Conservation (phyloP, 37 sponge, comb jelly and placozoan species). For the Theonella swinhoei region DNA sequence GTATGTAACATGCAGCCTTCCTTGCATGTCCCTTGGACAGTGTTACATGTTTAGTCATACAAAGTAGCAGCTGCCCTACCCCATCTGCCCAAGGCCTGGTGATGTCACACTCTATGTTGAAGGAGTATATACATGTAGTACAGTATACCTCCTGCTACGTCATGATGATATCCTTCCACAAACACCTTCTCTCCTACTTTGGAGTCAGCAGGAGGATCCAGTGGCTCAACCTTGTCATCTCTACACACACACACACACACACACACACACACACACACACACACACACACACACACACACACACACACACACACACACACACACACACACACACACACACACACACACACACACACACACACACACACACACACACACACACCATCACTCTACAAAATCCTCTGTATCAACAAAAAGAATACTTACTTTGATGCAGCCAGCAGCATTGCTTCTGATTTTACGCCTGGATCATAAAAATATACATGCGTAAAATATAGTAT, state of each 20-base stretch:
- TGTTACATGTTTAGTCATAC: no score
- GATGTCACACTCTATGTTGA: no score
- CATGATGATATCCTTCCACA: constrained; percentile 73
- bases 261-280: background rate
- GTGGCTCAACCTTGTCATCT: constrained; percentile 74
- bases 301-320: background rate
- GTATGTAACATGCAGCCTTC: no score
- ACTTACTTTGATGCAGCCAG: constrained; percentile 75
- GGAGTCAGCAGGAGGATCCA: constrained; percentile 71
- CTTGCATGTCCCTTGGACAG: no score
- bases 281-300: background rate
- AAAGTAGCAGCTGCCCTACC: no score
- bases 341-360: no score
- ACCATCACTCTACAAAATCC: no score
- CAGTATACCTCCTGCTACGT: constrained; percentile 45
- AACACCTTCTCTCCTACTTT: constrained; percentile 80
- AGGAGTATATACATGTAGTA: no score
- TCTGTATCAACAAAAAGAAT: background rate
- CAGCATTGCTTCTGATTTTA: constrained; percentile 84
- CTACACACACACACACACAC: constrained; percentile 16
- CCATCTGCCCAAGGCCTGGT: no score
- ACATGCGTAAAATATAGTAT: background rate
- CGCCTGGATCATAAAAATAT: constrained; percentile 37
- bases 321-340: no score
- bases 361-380: no score